Evolutionary conservation across 2,888 invertebrate genomes (phyloP), one percentile per base, ranked within the genome.

Genomic region (Omphaloscelis lunosa): DNA sequence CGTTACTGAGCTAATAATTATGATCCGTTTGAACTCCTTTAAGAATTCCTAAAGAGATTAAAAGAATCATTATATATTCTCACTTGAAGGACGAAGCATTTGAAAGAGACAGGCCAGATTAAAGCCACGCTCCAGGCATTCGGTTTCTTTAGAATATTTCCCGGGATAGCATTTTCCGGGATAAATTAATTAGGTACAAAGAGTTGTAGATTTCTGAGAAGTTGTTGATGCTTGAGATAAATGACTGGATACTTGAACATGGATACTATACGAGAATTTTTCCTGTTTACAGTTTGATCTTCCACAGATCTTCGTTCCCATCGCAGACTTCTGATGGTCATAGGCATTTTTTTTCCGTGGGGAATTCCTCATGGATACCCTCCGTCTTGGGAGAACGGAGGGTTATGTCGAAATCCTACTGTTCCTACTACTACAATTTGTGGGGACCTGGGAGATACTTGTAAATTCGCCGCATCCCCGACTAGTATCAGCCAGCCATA

Each of bases 61-160:
- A 94, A 94, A 94, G 93, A 94, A 94, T 95, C 95, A 96, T 96
- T 96, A 95, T 90, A 90, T 92, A 96, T 96, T 96, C 96, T 92
- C 93, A 95, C 93, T 95, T 91, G 88, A 90, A 89, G 84, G 83
- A 77, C 75, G 88, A 80, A 80, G 79, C 79, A 86, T 87, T 89
- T 89, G 89, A 77, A 86, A 70, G 92, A 93, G 95, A 96, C 96
- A 95, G 82, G 88, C 84, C 85, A 93, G 95, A 95, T 96, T 95
- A 96, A 95, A 96, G 95, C 85, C 77, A 74, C 86, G 92, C 96
- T 93, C 41, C 74, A 79, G 93, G 95, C 93, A 72, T 65, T 72
- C 72, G 81, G 79, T 75, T 82, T 78, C 86, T 79, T 81, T 63
- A 71, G 59, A 65, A 72, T 77, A 53, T 75, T 77, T 48, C 45